A percentile compares a stretch with the other conserved stretches of the same genome.
Conservation (phyloP, 2,797 vertebrate genomes). For the Hippopotamyrus pictus region DNA sequence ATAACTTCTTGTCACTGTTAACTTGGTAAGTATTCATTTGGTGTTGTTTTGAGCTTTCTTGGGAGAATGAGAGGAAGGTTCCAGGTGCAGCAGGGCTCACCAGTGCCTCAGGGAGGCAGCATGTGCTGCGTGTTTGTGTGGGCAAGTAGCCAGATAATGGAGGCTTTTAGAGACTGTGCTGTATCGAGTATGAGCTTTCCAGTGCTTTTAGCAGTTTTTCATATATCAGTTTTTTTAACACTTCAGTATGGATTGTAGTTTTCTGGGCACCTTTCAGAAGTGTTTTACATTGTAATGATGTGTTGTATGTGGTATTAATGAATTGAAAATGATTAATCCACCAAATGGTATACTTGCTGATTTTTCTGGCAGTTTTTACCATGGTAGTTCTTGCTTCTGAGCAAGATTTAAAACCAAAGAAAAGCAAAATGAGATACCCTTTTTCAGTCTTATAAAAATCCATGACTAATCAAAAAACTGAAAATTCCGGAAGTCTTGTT, state of each 20-base stretch:
- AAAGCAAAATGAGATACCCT: neutral
- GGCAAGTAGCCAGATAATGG: neutral
- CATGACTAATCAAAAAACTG: neutral
- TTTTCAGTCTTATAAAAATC: neutral
- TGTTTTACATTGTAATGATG: neutral
- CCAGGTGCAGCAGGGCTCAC: neutral
- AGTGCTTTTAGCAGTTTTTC: neutral
- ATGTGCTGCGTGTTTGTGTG: neutral
- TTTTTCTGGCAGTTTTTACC: neutral
- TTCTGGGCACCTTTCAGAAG: neutral
- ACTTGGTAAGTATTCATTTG: neutral
- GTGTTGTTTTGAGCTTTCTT: neutral
- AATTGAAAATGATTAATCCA: neutral
- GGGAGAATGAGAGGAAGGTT: neutral
- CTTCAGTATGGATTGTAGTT: neutral
- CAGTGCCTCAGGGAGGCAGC: neutral
- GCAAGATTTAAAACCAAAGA: neutral
- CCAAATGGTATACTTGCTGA: neutral
- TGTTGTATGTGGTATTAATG: neutral
- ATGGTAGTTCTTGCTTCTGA: neutral
- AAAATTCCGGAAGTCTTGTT: neutral
- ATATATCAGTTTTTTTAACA: neutral
- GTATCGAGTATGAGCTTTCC: neutral
- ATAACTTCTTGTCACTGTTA: neutral
- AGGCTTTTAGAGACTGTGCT: neutral